phyloP scores from a whole-genome alignment of 2,113 vertebrate genomes.

The Engystomops pustulosus region DNA sequence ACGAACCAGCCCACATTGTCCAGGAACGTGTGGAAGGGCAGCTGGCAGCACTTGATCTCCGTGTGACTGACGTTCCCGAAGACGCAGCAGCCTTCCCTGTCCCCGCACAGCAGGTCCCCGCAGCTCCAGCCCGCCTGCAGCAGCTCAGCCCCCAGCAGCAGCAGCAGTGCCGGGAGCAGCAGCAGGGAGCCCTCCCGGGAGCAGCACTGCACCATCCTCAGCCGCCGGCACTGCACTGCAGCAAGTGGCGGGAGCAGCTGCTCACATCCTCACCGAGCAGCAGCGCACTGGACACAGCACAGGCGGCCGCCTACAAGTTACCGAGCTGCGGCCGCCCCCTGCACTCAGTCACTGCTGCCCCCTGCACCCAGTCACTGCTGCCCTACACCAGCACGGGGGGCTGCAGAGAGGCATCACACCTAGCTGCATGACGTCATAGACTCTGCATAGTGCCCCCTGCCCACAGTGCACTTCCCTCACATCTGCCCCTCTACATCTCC shows the following conservation, averaged over 20 bases:
- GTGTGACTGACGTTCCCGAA: slow-evolving; percentile 75
- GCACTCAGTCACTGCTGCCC: slow-evolving; percentile 7
- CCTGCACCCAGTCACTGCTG: too few species aligned
- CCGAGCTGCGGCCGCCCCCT: too few species aligned
- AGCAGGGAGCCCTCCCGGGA: slow-evolving; percentile 2
- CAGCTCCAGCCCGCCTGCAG: slow-evolving; percentile 72
- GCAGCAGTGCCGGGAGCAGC: slow-evolving; percentile 13
- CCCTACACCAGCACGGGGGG: too few species aligned
- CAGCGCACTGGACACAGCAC: too few species aligned
- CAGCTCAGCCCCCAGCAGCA: background rate
- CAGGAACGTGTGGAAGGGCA: slow-evolving; percentile 82
- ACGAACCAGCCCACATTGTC: slow-evolving; percentile 88
- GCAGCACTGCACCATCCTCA: slow-evolving; percentile 3
- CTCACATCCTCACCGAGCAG: slow-evolving; percentile 34
- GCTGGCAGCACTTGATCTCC: slow-evolving; percentile 79
- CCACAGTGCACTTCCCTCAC: too few species aligned
- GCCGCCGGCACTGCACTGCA: slow-evolving; percentile 29
- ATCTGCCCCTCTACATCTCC: too few species aligned
- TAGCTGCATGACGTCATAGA: too few species aligned
- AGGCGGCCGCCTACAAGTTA: too few species aligned
- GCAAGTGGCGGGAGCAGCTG: slow-evolving; percentile 8
- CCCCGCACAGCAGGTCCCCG: slow-evolving; percentile 80
- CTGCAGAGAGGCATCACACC: too few species aligned
- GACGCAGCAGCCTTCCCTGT: slow-evolving; percentile 82
- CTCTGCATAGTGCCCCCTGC: too few species aligned